These are phyloP conservation scores for Piaya cayana DNA, from an alignment of 2,113 vertebrate genomes.

Conservation along the genomic window DNA sequence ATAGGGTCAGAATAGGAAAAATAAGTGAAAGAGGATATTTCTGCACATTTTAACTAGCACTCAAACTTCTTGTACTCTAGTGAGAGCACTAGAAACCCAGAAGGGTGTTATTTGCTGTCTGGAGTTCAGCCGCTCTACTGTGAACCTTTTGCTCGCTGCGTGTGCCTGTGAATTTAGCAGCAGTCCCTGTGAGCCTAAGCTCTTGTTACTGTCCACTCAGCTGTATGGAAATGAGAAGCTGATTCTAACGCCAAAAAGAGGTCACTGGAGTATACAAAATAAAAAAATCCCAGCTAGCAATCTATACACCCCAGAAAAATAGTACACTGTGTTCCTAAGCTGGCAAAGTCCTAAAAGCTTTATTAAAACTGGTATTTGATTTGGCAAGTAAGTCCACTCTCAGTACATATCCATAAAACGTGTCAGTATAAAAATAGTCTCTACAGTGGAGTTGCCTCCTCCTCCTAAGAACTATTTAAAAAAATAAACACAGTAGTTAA, in stretches of 20 bases:
- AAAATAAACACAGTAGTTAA: background rate
- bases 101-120: background rate
- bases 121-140: background rate
- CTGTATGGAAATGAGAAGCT: conserved; percentile 14
- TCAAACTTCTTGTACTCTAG: background rate
- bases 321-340: background rate
- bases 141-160: background rate
- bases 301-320: background rate
- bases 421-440: background rate
- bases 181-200: background rate
- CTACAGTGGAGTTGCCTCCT: background rate
- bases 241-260: background rate
- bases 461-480: background rate
- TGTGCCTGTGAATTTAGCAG: conserved; percentile 19
- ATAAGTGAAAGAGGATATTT: background rate
- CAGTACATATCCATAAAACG: background rate
- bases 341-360: background rate
- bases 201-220: conserved; percentile 29
- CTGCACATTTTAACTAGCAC: background rate
- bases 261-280: background rate
- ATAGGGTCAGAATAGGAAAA: rapidly evolving
- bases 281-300: background rate
- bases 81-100: background rate
- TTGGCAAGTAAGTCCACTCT: background rate
- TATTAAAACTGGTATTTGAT: background rate